A percentile compares a stretch with the other conserved stretches of the same genome.
These are phyloP conservation scores for Probosciger aterrimus DNA, from an alignment of 2,113 vertebrate species.

Conservation along the genomic window DNA sequence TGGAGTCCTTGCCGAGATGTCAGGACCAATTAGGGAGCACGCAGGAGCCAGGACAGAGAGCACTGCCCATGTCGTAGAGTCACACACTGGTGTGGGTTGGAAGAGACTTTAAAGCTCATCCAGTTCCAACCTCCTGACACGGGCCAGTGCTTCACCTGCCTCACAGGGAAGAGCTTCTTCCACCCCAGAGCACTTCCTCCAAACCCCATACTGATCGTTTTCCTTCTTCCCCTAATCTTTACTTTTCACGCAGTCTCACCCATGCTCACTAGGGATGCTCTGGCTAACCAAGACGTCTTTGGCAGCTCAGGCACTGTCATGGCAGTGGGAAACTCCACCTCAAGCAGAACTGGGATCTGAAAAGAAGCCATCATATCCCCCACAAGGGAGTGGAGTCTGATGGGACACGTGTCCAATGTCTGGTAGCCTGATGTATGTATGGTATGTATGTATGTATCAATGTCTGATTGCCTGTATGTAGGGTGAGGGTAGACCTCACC, in stretches of 20 bases:
- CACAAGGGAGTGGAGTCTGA: accelerated
- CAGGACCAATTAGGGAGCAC: background rate
- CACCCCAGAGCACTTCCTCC: background rate
- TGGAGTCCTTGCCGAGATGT: accelerated
- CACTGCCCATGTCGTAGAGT: background rate
- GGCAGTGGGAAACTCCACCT: background rate
- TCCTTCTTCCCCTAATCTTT: background rate
- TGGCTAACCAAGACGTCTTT: background rate
- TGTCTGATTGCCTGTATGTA: too few species aligned
- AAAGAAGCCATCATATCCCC: background rate
- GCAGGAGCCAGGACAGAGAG: background rate
- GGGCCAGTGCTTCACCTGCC: background rate
- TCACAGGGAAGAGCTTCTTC: background rate
- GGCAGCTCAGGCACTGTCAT: background rate
- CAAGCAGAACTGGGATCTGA: background rate
- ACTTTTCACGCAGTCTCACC: background rate
- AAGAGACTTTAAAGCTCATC: background rate
- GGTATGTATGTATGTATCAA: too few species aligned
- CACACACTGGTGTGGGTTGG: background rate
- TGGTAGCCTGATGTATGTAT: too few species aligned
- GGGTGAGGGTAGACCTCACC: background rate
- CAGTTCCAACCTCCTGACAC: background rate
- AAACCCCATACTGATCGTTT: background rate
- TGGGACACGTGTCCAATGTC: accelerated
- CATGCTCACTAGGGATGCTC: background rate